These are phyloP conservation scores for Philhelius pedissequus DNA, from an alignment of 2,888 invertebrate species.

Conservation along the genomic window DNA sequence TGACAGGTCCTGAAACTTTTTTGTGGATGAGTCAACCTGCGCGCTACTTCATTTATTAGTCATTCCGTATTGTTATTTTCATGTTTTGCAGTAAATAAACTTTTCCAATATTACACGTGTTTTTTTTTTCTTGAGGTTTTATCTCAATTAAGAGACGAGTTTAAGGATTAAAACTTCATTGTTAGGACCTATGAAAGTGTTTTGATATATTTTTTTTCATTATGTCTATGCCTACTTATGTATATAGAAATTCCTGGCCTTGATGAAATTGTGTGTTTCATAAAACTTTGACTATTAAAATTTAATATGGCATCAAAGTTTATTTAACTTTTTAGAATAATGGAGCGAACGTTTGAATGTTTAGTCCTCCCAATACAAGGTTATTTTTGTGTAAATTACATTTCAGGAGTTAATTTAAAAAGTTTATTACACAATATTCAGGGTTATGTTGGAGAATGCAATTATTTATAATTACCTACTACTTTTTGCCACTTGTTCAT, in stretches of 20 bases:
- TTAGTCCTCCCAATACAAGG: too few relatives aligned
- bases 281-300: conserved; percentile 1
- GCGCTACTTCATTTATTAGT: conserved; percentile 4
- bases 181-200: not conserved
- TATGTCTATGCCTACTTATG: not conserved
- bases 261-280: not conserved
- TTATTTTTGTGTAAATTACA: too few relatives aligned
- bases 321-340: not conserved
- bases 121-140: conserved; percentile 29
- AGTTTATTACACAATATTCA: too few relatives aligned
- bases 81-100: not conserved
- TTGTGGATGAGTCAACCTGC: not conserved
- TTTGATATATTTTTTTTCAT: not conserved
- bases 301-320: conserved; percentile 8
- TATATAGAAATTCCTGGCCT: not conserved
- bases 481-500: too few relatives aligned
- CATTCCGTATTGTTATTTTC: not conserved
- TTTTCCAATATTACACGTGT: conserved; percentile 8
- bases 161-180: conserved; percentile 49
- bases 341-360: too few relatives aligned
- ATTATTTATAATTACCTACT: too few relatives aligned
- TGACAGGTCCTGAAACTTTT: conserved; percentile 1
- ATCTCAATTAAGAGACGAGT: conserved; percentile 52
- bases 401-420: too few relatives aligned
- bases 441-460: too few relatives aligned